phyloP scores from a whole-genome alignment of 2,888 invertebrate genomes.

The Chymomyza fuscimana region DNA sequence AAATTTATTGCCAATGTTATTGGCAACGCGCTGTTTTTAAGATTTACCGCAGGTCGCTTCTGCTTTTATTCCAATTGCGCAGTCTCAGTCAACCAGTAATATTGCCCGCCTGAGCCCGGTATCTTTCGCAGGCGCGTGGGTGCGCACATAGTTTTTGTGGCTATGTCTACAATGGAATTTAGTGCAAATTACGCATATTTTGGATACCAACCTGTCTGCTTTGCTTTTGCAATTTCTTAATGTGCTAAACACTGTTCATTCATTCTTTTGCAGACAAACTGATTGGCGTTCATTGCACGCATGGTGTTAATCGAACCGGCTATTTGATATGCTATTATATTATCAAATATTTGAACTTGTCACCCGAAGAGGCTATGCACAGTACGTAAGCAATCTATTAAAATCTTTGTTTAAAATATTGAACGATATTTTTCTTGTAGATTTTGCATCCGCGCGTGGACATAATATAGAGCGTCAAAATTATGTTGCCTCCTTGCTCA shows the following conservation, averaged over 20 bases:
- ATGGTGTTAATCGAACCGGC: slow-evolving; percentile 90
- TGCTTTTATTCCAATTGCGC: slow-evolving; percentile 60
- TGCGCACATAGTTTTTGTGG: slow-evolving; percentile 65
- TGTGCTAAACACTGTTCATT: neutral
- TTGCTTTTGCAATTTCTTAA: too few relatives aligned
- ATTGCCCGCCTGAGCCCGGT: too few relatives aligned
- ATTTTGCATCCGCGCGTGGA: slow-evolving; percentile 84
- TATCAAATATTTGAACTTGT: slow-evolving; percentile 83
- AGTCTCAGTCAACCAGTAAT: too few relatives aligned
- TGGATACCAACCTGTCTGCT: slow-evolving; percentile 31
- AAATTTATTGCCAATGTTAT: slow-evolving; percentile 73
- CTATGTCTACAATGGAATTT: slow-evolving; percentile 60
- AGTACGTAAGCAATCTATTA: slow-evolving; percentile 79
- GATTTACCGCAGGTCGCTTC: slow-evolving; percentile 65
- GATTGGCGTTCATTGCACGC: slow-evolving; percentile 91
- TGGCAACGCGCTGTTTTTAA: slow-evolving; percentile 57
- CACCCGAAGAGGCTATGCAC: slow-evolving; percentile 82
- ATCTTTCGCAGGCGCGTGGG: slow-evolving; percentile 34
- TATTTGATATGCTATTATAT: slow-evolving; percentile 89
- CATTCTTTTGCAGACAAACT: slow-evolving; percentile 82
- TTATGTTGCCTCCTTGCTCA: slow-evolving; percentile 78
- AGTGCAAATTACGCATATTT: slow-evolving; percentile 54
- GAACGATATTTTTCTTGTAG: slow-evolving; percentile 77
- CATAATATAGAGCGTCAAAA: slow-evolving; percentile 84
- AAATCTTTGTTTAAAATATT: neutral